Conservation (phyloP, 2,797 vertebrate genomes). For the Oophaga sylvatica region DNA sequence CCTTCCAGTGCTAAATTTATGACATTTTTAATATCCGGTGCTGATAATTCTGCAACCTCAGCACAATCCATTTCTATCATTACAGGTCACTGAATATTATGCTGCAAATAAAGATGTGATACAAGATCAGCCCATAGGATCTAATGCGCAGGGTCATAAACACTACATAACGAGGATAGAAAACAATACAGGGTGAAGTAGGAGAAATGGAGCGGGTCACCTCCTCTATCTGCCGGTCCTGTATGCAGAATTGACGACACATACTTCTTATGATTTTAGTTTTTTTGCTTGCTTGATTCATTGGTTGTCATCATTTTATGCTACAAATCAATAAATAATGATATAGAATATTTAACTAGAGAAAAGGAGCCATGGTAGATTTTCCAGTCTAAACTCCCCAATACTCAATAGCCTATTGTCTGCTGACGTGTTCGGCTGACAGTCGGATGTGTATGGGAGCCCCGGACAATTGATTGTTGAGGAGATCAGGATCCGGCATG, state of each 20-base stretch:
- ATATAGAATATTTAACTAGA: too few species aligned
- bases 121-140: neutral
- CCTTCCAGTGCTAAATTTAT: neutral
- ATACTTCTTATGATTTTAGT: too few species aligned
- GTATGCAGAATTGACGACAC: neutral
- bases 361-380: too few species aligned
- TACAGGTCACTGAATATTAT: slow-evolving; percentile 5
- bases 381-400: too few species aligned
- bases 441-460: too few species aligned
- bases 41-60: neutral
- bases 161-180: neutral
- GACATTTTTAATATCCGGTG: neutral
- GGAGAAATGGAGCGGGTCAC: neutral
- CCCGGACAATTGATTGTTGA: too few species aligned
- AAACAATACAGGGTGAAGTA: neutral
- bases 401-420: too few species aligned
- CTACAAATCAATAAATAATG: neutral
- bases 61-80: neutral
- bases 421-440: too few species aligned
- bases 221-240: too few species aligned
- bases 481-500: too few species aligned
- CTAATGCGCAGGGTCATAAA: neutral
- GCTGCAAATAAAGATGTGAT: neutral
- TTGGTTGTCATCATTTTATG: neutral
- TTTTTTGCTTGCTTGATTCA: neutral